Evolutionary conservation across 2,888 invertebrate genomes (phyloP).

Genomic region (Silvanus unidentatus): DNA sequence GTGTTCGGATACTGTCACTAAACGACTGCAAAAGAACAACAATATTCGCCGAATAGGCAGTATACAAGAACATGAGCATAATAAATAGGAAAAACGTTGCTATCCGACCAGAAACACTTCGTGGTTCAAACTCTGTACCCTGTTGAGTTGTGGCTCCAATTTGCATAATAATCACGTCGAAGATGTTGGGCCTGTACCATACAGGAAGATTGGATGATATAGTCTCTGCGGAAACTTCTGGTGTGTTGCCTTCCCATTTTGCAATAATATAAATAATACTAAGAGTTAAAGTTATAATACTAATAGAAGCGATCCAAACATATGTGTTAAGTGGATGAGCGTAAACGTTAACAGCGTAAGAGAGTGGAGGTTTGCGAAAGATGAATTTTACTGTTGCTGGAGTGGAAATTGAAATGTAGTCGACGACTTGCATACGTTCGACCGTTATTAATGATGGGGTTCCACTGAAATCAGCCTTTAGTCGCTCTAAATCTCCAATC

Average conservation of each 20-base stretch:
- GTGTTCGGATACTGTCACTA: slow-evolving; percentile 51
- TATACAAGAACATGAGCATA: slow-evolving; percentile 55
- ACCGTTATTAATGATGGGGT: slow-evolving; percentile 40
- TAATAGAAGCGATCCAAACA: slow-evolving; percentile 56
- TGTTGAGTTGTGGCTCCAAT: slow-evolving; percentile 50
- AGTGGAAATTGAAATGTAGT: slow-evolving; percentile 53
- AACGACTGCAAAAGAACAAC: slow-evolving; percentile 61
- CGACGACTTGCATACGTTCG: slow-evolving; percentile 40
- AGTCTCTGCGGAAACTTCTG: slow-evolving; percentile 5
- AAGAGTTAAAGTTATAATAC: slow-evolving; percentile 39
- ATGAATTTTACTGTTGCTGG: slow-evolving; percentile 52
- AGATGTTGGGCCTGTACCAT: slow-evolving; percentile 18
- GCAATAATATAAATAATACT: slow-evolving; percentile 20
- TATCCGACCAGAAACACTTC: slow-evolving; percentile 46
- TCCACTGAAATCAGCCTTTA: slow-evolving; percentile 54
- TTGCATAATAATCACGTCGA: slow-evolving; percentile 41
- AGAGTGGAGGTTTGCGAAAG: slow-evolving; percentile 59
- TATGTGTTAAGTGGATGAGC: slow-evolving; percentile 54
- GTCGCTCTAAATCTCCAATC: slow-evolving; percentile 52
- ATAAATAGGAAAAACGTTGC: slow-evolving; percentile 34
- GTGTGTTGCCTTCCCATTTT: slow-evolving; percentile 24
- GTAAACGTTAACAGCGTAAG: slow-evolving; percentile 60
- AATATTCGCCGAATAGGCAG: slow-evolving; percentile 63
- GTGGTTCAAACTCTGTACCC: slow-evolving; percentile 45
- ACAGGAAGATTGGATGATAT: neutral